Conservation (phyloP, 2,888 invertebrate species). For the Luperina nickerlii region DNA sequence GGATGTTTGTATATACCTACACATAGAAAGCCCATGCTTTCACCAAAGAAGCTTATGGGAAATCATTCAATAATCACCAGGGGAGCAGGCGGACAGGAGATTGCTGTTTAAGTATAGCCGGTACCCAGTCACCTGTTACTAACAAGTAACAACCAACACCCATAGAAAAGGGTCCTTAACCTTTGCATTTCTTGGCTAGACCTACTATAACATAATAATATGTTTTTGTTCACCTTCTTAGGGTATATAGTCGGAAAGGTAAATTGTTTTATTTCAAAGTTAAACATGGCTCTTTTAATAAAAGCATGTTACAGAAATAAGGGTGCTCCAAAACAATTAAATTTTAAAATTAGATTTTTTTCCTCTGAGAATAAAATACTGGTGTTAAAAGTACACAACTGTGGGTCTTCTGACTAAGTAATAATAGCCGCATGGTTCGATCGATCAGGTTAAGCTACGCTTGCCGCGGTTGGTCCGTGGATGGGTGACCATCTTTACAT, state of each 20-base stretch:
- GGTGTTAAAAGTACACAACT: background rate
- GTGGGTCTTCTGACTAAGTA: no score
- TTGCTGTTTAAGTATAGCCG: background rate
- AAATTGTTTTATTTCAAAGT: conserved; percentile 26
- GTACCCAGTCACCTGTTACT: conserved; percentile 26
- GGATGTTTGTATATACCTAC: background rate
- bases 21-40: background rate
- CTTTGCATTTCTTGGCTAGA: conserved; percentile 35
- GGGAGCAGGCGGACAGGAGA: conserved; percentile 35
- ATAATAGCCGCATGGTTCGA: no score
- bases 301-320: background rate
- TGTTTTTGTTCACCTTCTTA: background rate
- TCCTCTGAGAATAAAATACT: background rate
- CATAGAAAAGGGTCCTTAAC: conserved; percentile 27
- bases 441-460: no score
- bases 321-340: background rate
- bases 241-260: conserved; percentile 19
- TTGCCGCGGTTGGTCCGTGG: no score
- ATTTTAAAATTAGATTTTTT: background rate
- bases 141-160: conserved; percentile 25
- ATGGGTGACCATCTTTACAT: no score
- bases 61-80: conserved; percentile 40
- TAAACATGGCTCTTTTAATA: conserved; percentile 24
- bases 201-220: background rate
- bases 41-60: conserved; percentile 45